phyloP scores from a whole-genome alignment of 2,797 vertebrate species.

The Sternotherus odoratus region DNA sequence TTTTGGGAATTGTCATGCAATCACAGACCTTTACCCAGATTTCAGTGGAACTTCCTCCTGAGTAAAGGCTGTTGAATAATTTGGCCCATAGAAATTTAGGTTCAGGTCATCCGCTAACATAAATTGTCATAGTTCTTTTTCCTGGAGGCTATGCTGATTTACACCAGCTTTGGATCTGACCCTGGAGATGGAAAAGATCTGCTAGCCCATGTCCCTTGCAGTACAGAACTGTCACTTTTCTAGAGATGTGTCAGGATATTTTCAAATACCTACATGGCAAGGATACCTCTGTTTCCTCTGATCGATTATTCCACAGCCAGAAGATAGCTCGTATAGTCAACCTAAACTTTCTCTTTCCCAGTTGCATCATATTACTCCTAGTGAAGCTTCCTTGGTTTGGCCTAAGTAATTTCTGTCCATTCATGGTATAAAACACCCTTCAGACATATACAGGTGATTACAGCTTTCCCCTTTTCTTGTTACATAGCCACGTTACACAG shows the following conservation, averaged over 20 bases:
- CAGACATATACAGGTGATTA: neutral
- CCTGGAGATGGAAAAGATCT: neutral
- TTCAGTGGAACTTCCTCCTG: conserved; percentile 5
- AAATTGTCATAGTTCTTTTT: neutral
- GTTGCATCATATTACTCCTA: conserved; percentile 7
- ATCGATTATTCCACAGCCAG: conserved; percentile 10
- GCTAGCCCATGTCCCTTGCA: neutral
- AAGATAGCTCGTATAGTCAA: accelerated
- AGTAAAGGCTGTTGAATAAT: neutral
- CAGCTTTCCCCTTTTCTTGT: neutral
- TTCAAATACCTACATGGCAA: conserved; percentile 40
- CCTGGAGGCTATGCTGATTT: neutral
- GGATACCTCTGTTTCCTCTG: conserved; percentile 19
- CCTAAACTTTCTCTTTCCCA: conserved; percentile 1
- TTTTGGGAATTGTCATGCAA: neutral
- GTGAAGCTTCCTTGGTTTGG: neutral
- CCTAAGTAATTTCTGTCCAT: neutral
- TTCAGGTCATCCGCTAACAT: neutral
- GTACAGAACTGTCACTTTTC: neutral
- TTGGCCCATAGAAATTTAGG: neutral
- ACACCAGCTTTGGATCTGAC: neutral
- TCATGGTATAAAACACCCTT: neutral
- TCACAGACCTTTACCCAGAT: neutral
- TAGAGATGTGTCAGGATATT: neutral
- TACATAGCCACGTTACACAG: neutral